Evolutionary conservation across 2,113 vertebrate species (phyloP).

Genomic region (Leptobrachium leishanense): DNA sequence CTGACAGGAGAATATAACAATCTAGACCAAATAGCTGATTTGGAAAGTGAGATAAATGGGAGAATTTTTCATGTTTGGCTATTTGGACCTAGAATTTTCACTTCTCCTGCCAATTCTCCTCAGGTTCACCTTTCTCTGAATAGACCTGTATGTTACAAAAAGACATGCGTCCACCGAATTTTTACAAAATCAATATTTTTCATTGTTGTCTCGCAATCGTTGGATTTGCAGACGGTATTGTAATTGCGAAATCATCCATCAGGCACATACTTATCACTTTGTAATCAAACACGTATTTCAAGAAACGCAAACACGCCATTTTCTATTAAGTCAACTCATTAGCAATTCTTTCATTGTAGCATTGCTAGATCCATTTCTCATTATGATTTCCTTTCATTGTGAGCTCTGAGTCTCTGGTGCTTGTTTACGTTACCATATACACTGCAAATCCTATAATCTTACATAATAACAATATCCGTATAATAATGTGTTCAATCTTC

Average conservation of each 20-base stretch:
- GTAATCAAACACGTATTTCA: background rate
- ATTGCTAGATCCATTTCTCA: background rate
- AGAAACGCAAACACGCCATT: background rate
- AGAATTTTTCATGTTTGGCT: too few relatives aligned
- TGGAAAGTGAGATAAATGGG: too few relatives aligned
- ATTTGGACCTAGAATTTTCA: too few relatives aligned
- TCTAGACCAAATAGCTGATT: too few relatives aligned
- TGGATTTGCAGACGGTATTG: background rate
- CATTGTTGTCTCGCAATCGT: background rate
- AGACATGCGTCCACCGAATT: too few relatives aligned
- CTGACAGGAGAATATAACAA: too few relatives aligned
- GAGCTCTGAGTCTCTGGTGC: background rate
- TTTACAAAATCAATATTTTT: too few relatives aligned
- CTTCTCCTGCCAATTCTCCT: too few relatives aligned
- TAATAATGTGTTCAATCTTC: background rate
- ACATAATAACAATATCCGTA: constrained; percentile 11
- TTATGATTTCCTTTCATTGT: background rate
- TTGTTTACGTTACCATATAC: constrained; percentile 6
- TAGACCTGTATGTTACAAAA: too few relatives aligned
- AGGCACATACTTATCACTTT: constrained; percentile 1
- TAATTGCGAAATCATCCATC: background rate
- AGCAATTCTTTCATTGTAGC: background rate
- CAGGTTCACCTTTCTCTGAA: too few relatives aligned
- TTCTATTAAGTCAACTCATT: background rate
- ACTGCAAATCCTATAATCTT: constrained; percentile 6